A percentile compares a stretch with the other conserved stretches of the same genome.
Conservation (phyloP, 2,888 invertebrate species). For the Ctenicera cuprea region DNA sequence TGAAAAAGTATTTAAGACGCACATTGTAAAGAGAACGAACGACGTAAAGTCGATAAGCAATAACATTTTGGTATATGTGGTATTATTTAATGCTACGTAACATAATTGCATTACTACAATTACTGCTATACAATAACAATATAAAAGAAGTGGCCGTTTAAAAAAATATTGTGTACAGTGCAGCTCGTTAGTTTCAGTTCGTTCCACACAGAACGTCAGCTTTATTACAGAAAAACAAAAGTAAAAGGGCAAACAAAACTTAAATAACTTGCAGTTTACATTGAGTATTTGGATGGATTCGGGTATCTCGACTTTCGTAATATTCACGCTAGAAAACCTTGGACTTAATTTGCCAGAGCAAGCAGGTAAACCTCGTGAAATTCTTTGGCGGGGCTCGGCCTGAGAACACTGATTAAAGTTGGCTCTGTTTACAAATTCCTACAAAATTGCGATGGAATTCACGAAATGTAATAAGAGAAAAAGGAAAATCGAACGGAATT, state of each 20-base stretch:
- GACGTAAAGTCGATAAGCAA: too few species aligned
- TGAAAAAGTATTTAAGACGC: too few species aligned
- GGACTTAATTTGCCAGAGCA: conserved; percentile 15
- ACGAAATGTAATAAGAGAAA: too few species aligned
- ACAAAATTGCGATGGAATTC: neutral
- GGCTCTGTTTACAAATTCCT: neutral
- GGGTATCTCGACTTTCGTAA: conserved; percentile 11
- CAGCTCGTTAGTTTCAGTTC: conserved; percentile 9
- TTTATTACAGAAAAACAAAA: conserved; percentile 9
- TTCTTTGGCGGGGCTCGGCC: conserved; percentile 10
- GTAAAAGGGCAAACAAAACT: conserved; percentile 6
- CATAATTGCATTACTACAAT: neutral
- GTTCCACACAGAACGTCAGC: conserved; percentile 9
- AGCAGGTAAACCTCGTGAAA: conserved; percentile 2
- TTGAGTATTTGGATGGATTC: conserved; percentile 1
- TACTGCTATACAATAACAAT: neutral
- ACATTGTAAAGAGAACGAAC: too few species aligned
- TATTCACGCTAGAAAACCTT: conserved; percentile 20
- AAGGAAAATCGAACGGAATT: too few species aligned
- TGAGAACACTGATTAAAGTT: conserved; percentile 2
- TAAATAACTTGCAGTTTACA: neutral
- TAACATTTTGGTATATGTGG: neutral
- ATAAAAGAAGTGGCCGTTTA: neutral
- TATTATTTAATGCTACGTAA: too few species aligned
- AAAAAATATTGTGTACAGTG: conserved; percentile 1